These are phyloP conservation scores for Rhagium mordax DNA, from an alignment of 2,888 invertebrate genomes.

Conservation along the genomic window DNA sequence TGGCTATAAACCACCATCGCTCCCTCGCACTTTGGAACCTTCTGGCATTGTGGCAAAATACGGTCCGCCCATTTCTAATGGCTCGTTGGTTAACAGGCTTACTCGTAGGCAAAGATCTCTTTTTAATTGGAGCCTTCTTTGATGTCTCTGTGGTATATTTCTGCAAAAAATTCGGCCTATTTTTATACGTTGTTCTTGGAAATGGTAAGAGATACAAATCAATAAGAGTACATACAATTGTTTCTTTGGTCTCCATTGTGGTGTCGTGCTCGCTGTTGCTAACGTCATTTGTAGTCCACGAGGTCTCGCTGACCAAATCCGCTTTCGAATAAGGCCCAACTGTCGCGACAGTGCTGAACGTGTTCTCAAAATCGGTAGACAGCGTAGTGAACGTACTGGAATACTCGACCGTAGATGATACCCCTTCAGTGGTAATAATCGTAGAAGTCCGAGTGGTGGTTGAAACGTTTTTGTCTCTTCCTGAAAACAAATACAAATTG, in stretches of 20 bases:
- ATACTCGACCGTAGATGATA: neutral
- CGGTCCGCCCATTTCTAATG: conserved; percentile 57
- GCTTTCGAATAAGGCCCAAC: neutral
- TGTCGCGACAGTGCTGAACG: neutral
- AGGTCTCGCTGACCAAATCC: neutral
- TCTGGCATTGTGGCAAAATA: conserved; percentile 78
- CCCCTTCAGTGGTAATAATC: neutral
- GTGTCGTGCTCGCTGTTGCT: neutral
- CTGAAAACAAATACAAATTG: neutral
- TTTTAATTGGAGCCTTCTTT: conserved; percentile 54
- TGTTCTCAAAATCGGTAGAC: neutral
- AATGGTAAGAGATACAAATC: no score
- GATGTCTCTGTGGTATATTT: neutral
- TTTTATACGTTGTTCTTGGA: no score
- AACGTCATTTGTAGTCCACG: neutral
- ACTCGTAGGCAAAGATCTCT: conserved; percentile 64
- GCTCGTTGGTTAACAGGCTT: conserved; percentile 65
- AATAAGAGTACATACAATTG: neutral
- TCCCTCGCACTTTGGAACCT: conserved; percentile 86
- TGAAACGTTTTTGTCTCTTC: neutral
- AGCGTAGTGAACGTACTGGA: neutral
- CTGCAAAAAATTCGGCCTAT: neutral
- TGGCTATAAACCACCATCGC: conserved; percentile 95
- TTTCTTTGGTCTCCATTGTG: neutral
- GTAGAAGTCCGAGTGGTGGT: neutral